A percentile compares a stretch with the other conserved stretches of the same genome.
phyloP scores from a whole-genome alignment of 1,140 invertebrate species.

The Antheraea pernyi region DNA sequence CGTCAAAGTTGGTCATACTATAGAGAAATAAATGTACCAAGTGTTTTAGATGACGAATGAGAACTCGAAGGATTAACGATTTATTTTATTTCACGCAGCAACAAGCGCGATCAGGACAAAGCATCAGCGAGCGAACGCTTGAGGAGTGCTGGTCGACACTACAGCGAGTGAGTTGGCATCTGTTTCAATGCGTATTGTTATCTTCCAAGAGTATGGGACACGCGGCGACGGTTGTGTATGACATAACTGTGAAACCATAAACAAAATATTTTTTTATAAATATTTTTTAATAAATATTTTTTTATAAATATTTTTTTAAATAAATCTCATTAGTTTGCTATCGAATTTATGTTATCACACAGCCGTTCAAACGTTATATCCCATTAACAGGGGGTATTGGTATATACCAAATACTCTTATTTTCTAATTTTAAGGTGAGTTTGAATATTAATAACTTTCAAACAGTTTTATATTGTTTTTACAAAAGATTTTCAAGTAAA shows the following conservation, averaged over 20 bases:
- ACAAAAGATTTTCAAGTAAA: no score
- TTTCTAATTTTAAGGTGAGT: conserved; percentile 42
- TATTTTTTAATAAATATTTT: no score
- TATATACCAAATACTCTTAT: conserved; percentile 50
- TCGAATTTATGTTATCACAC: conserved; percentile 8
- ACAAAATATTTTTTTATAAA: no score
- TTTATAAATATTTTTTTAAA: no score
- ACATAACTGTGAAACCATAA: not conserved
- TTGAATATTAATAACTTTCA: no score
- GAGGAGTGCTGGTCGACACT: conserved; percentile 96
- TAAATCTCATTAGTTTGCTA: not conserved
- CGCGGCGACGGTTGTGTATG: conserved; percentile 38
- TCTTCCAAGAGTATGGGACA: conserved; percentile 81
- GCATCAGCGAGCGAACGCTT: conserved; percentile 90
- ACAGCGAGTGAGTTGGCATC: conserved; percentile 96
- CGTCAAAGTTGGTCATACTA: no score
- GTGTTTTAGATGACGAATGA: conserved; percentile 12
- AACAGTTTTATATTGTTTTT: no score
- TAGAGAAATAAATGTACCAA: no score
- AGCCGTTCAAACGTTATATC: conserved; percentile 28
- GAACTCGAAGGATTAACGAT: conserved; percentile 2
- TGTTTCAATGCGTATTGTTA: conserved; percentile 90
- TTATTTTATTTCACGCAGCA: conserved; percentile 62
- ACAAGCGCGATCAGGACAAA: conserved; percentile 83
- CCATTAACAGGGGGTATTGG: conserved; percentile 60